Evolutionary conservation across 2,113 vertebrate species (phyloP), one percentile per base, ranked within the genome.

Genomic region (Pteruthius melanotis): DNA sequence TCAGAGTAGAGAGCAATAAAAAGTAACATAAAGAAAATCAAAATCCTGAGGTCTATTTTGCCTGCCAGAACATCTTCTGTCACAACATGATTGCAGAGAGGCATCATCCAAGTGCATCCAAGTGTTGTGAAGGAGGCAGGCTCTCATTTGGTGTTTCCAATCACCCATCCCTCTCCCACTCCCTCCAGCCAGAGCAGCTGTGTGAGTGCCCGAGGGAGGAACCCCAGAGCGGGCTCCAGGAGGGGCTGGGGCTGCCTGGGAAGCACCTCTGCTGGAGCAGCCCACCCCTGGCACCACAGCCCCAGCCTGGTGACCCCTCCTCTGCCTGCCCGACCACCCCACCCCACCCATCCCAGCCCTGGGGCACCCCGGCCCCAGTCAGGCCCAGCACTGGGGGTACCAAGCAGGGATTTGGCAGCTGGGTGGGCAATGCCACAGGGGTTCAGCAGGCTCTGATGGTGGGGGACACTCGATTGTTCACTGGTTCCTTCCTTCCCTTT

Each of bases 171-270:
- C 33, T 44, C 19, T 20, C 11, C 8, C 2, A 6, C 26, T 9
- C 26, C 66, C 14, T 3, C 11, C 28, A 4, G 42, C 31, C 37
- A 7, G 13, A 12, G 2, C 1, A 4, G 56, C 35, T 5, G 7
- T 5, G 69, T 1, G 0, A 5, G n/a, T 1, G 50, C 35, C 11
- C 0, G 0, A 9, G 35, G 0, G 4, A 23, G 5, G 52, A 19
- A 2, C 10, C 21, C 7, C 17, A 6, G 11, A 2, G 2, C 12
- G 2, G 6, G 35, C 2, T 3, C 26, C 11, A 5, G 10, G 22
- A 1, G 4, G 22, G 27, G 17, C 49, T 22, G 4, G 8, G 35
- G 17, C 57, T 60, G 54, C 42, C 72, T 5, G 72, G 68, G 42
- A 2, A 24, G 8, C 8, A 2, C 6, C 13, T 1, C 5, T 16